A percentile compares a stretch with the other conserved stretches of the same genome.
phyloP scores from a whole-genome alignment of 1,140 invertebrate species.

The Dinothrombium tinctorium region DNA sequence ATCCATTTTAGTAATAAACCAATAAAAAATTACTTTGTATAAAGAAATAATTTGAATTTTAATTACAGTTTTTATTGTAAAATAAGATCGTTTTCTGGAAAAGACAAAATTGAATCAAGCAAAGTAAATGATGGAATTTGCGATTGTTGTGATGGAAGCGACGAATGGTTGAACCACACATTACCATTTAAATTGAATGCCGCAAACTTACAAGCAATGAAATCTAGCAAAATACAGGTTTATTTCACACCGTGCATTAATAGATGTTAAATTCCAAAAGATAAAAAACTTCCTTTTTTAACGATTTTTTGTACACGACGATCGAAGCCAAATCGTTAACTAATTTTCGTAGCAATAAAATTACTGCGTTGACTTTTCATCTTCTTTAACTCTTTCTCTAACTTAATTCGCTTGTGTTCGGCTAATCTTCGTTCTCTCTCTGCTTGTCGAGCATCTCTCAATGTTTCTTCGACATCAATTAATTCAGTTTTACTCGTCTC shows the following conservation, averaged over 20 bases:
- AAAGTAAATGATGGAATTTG: slow-evolving; percentile 86
- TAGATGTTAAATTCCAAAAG: not conserved
- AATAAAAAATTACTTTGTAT: no score
- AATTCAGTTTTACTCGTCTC: not conserved
- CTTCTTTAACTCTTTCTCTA: slow-evolving; percentile 4
- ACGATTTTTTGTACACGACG: not conserved
- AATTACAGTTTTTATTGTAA: slow-evolving; percentile 1
- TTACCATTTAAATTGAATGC: slow-evolving; percentile 8
- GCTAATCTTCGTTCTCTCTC: not conserved
- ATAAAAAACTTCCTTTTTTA: not conserved
- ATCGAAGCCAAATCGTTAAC: not conserved
- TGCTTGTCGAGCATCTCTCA: not conserved
- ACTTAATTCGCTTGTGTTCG: slow-evolving; percentile 1
- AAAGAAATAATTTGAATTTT: no score
- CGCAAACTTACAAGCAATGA: not conserved
- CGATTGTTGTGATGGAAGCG: slow-evolving; percentile 91
- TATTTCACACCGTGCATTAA: not conserved
- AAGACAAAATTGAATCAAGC: not conserved
- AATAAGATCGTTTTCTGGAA: not conserved
- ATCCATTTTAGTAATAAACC: no score
- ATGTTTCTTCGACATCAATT: not conserved
- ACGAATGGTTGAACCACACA: slow-evolving; percentile 40
- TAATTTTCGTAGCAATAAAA: slow-evolving; percentile 3
- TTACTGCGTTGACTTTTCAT: not conserved
- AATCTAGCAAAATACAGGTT: not conserved